A percentile compares a stretch with the other conserved stretches of the same genome.
These are phyloP conservation scores for Pipa parva DNA, from an alignment of 2,113 vertebrate species.

Conservation along the genomic window DNA sequence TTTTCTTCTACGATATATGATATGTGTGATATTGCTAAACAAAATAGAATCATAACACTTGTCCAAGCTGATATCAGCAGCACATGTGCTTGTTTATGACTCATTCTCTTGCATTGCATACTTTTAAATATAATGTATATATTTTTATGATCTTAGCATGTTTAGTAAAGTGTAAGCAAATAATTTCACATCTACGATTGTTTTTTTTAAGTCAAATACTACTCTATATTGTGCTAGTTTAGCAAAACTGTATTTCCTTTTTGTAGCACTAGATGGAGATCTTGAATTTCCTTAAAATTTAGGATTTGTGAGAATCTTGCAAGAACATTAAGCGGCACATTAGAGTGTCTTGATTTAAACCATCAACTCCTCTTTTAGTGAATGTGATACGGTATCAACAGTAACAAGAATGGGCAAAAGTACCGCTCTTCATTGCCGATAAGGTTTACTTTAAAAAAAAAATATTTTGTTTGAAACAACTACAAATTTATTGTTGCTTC, in stretches of 20 bases:
- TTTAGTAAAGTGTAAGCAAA: no score
- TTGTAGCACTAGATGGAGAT: conserved; percentile 20
- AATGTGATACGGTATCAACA: conserved; percentile 20
- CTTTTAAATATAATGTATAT: no score
- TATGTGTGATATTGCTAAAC: no score
- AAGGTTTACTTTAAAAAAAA: not conserved
- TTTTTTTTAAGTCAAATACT: no score
- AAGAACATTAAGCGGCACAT: not conserved
- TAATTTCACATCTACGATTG: no score
- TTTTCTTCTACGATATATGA: no score
- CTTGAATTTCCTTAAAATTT: not conserved
- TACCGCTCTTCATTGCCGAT: not conserved
- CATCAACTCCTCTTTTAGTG: conserved; percentile 14
- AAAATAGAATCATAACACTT: no score
- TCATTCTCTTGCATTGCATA: no score
- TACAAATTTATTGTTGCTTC: not conserved
- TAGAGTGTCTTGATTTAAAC: conserved; percentile 24
- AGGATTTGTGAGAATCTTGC: conserved; percentile 8
- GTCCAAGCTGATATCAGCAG: no score
- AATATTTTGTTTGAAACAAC: not conserved
- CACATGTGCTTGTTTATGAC: no score
- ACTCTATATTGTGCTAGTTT: no score
- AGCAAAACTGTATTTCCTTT: not conserved
- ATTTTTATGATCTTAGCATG: no score
- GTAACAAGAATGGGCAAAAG: not conserved